Percentiles rank a stretch among this genome's conserved stretches.
Evolutionary conservation across 2,113 vertebrate genomes (phyloP).

Genomic region (Apteryx owenii): DNA sequence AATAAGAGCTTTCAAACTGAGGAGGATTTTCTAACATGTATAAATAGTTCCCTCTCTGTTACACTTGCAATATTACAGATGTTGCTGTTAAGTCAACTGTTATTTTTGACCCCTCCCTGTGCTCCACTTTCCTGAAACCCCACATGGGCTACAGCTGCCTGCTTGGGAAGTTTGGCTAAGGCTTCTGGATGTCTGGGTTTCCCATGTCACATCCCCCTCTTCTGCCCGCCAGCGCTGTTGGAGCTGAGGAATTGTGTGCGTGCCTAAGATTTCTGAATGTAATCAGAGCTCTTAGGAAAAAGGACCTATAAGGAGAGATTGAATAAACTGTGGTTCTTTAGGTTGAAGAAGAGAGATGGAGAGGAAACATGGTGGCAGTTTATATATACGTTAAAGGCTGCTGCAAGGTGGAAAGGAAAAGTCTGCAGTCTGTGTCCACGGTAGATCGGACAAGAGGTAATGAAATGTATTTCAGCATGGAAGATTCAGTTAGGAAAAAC

Average conservation of each 20-base stretch:
- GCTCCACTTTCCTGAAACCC: background rate
- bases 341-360: background rate
- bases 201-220: accelerated
- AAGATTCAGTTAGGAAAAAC: background rate
- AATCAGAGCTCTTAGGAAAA: background rate
- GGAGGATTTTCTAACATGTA: background rate
- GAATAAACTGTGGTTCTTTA: background rate
- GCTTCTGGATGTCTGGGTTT: background rate
- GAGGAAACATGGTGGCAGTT: background rate
- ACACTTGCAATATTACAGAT: background rate
- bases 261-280: background rate
- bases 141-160: background rate
- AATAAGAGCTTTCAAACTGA: background rate
- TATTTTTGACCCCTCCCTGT: background rate
- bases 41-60: background rate
- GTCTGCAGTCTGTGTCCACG: background rate
- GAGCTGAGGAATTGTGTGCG: background rate
- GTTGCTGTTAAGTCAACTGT: background rate
- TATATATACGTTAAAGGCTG: background rate
- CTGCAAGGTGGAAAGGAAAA: background rate
- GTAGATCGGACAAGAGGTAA: background rate
- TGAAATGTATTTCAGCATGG: background rate
- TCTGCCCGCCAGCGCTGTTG: background rate
- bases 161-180: background rate
- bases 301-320: background rate